Evolutionary conservation across 2,797 vertebrate species (phyloP), one percentile per base, ranked within the genome.

Genomic region (Pterois miles): DNA sequence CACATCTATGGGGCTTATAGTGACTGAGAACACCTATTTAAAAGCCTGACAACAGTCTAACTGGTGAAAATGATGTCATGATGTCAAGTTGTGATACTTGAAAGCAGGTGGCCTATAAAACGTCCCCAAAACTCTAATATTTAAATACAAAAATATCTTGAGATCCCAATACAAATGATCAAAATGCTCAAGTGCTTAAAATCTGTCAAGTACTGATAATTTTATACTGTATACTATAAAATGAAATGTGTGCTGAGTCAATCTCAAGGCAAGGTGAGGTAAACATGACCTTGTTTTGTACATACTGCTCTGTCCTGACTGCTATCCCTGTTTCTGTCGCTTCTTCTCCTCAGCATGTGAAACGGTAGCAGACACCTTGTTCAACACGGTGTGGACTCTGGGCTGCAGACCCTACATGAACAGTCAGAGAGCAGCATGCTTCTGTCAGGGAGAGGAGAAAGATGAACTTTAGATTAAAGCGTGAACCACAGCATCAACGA

Each of bases 341-440:
- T 68, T 43, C 56, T n/a, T 75, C 20, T 71, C 74, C 60, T 38
- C 83, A 95, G 94, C 94, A 1, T 99, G 98, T 53, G 98, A 99
- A 72, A 93, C 97, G 0, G 84, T 98, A 1, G 98, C 96, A 3
- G 97, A 99, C 80, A 96, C 97, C 0, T 93, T 98, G 83, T 99
- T 98, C 93, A 98, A 98, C 4, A 96, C 97, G 0, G 97, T 99
- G 63, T 97, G 97, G 97, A 98, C 97, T 8, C 88, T 99, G 92
- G 97, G 98, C 89, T 99, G 98, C 94, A 95, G 96, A 38, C 96
- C 98, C 64, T 99, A 98, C 93, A 98, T 99, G 97, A 98, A 99
- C 91, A 98, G 97, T 89, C 98, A 99, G 84, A 91, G 98, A 68
- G 94, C 95, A 1, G 93, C 97, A 1, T 99, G 98, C 87, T 88